These are phyloP conservation scores for Campoplex nolae DNA, from an alignment of 2,888 invertebrate species.

Conservation along the genomic window DNA sequence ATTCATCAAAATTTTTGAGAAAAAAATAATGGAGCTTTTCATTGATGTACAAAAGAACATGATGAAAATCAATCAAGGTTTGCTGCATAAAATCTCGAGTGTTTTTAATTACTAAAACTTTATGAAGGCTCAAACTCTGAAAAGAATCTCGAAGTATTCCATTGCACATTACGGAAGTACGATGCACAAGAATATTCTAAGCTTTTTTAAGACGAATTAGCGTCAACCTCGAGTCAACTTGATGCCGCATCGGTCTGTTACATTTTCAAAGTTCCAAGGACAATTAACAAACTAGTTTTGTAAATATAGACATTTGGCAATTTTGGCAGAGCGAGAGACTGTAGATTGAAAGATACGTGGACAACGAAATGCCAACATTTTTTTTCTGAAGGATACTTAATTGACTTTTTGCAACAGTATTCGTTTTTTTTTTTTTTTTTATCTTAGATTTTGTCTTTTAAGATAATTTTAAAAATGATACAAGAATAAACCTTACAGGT, in stretches of 20 bases:
- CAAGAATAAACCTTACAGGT: constrained; percentile 87
- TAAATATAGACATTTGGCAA: background rate
- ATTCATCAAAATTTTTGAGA: background rate
- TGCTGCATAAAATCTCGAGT: background rate
- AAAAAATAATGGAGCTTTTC: background rate
- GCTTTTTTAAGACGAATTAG: background rate
- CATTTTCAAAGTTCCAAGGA: background rate
- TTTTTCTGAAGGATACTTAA: background rate
- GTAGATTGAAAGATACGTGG: background rate
- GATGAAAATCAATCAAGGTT: background rate
- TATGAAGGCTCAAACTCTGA: background rate
- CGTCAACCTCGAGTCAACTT: background rate
- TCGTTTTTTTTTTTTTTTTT: background rate
- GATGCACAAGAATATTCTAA: background rate
- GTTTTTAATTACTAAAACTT: background rate
- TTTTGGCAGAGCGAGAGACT: background rate
- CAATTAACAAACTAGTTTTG: background rate
- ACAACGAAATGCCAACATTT: background rate
- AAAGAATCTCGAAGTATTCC: background rate
- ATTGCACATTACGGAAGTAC: background rate
- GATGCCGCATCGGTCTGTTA: background rate
- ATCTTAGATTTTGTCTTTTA: background rate
- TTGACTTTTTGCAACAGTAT: background rate
- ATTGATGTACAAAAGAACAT: background rate
- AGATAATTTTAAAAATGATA: background rate